These are phyloP conservation scores for Alcedo atthis DNA, from an alignment of 2,797 vertebrate genomes.

Conservation along the genomic window DNA sequence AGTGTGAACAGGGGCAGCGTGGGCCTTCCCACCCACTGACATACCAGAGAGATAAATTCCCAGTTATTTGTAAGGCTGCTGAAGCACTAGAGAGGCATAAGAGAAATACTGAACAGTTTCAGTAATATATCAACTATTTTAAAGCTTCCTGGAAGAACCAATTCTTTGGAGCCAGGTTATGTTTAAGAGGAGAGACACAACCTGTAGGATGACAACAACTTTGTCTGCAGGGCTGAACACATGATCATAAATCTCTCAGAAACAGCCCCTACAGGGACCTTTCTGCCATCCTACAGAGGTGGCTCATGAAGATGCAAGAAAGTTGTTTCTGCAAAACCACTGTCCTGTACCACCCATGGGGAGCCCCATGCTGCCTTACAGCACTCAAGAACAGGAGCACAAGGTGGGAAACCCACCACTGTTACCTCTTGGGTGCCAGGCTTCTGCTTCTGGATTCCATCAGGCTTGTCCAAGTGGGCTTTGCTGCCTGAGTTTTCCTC, in stretches of 20 bases:
- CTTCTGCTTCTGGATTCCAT: background rate
- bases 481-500: background rate
- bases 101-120: background rate
- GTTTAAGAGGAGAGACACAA: background rate
- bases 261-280: background rate
- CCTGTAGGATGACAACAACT: background rate
- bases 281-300: background rate
- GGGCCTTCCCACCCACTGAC: background rate
- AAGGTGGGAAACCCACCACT: fast-evolving
- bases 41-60: background rate
- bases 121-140: background rate
- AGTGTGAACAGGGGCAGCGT: background rate
- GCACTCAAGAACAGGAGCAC: background rate
- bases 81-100: background rate
- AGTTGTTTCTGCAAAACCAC: background rate
- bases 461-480: background rate
- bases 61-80: background rate
- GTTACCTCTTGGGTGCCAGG: background rate
- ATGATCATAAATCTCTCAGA: background rate
- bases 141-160: background rate
- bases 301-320: background rate
- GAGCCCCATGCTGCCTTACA: background rate
- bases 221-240: background rate
- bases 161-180: background rate
- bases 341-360: too few species aligned